phyloP scores from a whole-genome alignment of 2,797 vertebrate species.

The Anguilla pacifica region DNA sequence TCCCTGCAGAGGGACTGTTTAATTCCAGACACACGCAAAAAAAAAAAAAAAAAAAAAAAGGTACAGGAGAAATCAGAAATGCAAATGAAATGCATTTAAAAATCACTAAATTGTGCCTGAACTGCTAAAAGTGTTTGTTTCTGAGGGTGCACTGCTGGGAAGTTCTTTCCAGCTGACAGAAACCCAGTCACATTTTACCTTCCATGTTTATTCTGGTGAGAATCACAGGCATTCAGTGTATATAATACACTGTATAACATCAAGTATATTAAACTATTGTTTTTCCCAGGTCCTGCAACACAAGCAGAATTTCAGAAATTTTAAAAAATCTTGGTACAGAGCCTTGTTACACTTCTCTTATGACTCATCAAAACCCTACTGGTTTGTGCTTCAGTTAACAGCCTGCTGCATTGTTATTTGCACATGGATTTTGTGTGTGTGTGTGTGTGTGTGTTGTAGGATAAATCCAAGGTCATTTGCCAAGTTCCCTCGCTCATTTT shows the following conservation, averaged over 20 bases:
- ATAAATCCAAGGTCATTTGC: conserved; percentile 35
- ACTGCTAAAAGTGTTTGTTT: background rate
- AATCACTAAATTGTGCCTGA: background rate
- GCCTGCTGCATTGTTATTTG: background rate
- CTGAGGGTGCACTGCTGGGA: background rate
- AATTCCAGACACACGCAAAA: background rate
- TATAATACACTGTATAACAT: background rate
- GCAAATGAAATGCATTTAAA: background rate
- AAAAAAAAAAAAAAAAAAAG: background rate
- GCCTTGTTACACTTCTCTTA: background rate
- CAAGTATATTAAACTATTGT: background rate
- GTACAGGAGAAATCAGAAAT: background rate
- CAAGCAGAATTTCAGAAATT: background rate
- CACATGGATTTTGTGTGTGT: background rate
- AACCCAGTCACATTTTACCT: background rate
- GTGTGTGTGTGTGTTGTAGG: background rate
- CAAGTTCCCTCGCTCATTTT: conserved; percentile 6
- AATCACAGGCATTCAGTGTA: background rate
- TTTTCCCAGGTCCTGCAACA: background rate
- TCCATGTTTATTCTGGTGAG: background rate
- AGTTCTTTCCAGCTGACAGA: background rate
- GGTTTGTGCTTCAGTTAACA: background rate
- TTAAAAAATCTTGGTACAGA: background rate
- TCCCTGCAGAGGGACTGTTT: background rate
- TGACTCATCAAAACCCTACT: background rate